Evolutionary conservation across 2,113 vertebrate genomes (phyloP).

Genomic region (Nymphicus hollandicus): DNA sequence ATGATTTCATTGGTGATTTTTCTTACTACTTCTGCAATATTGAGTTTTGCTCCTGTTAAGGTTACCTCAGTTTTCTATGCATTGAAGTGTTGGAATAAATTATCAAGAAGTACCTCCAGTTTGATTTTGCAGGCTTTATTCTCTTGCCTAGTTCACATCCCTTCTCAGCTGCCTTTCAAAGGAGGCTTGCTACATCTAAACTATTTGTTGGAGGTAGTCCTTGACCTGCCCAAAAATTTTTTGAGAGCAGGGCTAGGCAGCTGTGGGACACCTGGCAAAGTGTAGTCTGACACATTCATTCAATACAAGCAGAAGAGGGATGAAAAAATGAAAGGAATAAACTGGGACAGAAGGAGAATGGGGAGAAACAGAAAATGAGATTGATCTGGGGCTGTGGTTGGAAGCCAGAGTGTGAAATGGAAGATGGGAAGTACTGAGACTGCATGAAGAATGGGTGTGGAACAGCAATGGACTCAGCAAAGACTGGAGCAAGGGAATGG

Average conservation of each 20-base stretch:
- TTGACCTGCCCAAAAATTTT: background rate
- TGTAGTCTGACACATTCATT: background rate
- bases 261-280: background rate
- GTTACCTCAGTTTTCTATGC: slow-evolving; percentile 50
- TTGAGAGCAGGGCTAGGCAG: background rate
- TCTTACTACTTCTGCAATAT: background rate
- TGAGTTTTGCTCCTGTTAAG: background rate
- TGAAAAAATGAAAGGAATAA: background rate
- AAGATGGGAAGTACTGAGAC: background rate
- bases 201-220: background rate
- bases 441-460: background rate
- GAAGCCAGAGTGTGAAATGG: background rate
- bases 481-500: background rate
- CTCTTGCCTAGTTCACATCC: background rate
- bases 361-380: background rate
- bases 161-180: background rate
- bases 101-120: background rate
- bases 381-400: background rate
- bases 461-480: background rate
- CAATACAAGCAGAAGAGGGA: background rate
- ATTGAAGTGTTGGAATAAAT: slow-evolving; percentile 42
- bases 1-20: background rate
- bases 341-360: background rate
- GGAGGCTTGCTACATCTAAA: background rate
- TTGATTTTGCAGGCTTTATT: background rate